Evolutionary conservation across 2,113 vertebrate species (phyloP).

Genomic region (Microtus richardsoni): DNA sequence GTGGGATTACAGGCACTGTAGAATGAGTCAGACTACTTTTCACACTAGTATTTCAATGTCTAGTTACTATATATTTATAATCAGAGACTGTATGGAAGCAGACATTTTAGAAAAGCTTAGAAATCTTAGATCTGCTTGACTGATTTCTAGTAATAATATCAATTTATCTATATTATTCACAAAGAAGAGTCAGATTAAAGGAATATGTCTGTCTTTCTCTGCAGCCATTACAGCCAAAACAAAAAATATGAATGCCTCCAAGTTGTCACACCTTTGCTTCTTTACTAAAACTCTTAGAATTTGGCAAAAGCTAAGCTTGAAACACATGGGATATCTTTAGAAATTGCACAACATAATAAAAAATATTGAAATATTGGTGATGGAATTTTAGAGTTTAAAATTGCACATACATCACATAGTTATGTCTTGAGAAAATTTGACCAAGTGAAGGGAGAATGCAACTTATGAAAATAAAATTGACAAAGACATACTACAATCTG

Average conservation of each 20-base stretch:
- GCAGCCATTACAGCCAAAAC: slow-evolving; percentile 18
- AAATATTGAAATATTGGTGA: neutral
- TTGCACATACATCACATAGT: neutral
- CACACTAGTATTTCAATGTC: slow-evolving; percentile 3
- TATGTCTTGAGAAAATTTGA: neutral
- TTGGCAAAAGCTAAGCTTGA: slow-evolving; percentile 4
- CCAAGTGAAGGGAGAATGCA: neutral
- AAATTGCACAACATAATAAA: neutral
- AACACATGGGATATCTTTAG: neutral
- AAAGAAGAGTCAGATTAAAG: neutral
- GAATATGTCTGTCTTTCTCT: fast-evolving
- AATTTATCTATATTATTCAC: slow-evolving; percentile 37
- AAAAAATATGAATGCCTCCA: neutral
- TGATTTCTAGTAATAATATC: slow-evolving; percentile 59
- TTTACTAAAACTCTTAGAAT: slow-evolving; percentile 17
- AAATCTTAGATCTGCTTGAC: slow-evolving; percentile 38
- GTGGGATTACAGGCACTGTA: neutral
- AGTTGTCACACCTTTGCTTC: neutral
- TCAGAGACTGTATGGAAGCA: neutral
- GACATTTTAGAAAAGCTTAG: neutral
- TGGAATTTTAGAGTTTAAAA: neutral
- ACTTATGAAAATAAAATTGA: neutral
- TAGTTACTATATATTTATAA: neutral
- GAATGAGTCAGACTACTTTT: neutral
- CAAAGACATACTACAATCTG: neutral